A percentile compares a stretch with the other conserved stretches of the same genome.
Conservation (phyloP, 2,113 vertebrate species). For the rat (Rattus norvegicus) region DNA sequence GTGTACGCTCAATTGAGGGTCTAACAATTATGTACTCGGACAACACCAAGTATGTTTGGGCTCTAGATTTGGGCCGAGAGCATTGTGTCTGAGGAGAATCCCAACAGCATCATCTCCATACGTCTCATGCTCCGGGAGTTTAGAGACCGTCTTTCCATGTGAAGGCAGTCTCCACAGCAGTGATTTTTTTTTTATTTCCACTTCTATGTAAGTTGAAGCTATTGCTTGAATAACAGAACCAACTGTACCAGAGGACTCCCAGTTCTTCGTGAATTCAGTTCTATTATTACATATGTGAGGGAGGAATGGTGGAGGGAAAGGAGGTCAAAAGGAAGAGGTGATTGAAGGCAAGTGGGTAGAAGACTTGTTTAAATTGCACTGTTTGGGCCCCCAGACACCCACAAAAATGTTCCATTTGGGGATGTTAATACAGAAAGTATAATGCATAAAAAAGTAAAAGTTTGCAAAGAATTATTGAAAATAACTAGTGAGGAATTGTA, state of each 20-base stretch:
- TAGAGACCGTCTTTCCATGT: neutral
- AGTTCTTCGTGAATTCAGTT: neutral
- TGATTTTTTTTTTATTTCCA: neutral
- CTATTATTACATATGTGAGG: conserved; percentile 35
- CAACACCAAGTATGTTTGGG: neutral
- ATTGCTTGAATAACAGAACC: neutral
- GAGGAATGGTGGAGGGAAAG: conserved; percentile 17
- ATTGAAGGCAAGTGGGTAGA: conserved; percentile 69
- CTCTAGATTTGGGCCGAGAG: neutral
- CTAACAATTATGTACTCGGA: neutral
- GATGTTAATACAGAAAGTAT: conserved; percentile 23
- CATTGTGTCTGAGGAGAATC: neutral
- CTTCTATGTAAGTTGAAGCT: neutral
- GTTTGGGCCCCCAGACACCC: conserved; percentile 50
- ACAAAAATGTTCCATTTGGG: conserved; percentile 56
- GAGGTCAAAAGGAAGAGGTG: conserved; percentile 53
- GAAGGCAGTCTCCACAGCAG: neutral
- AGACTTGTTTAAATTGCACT: conserved; percentile 42
- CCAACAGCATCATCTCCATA: neutral
- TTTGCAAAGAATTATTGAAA: conserved; percentile 55
- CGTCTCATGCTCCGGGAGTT: neutral
- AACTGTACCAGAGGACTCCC: neutral
- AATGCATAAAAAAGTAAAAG: conserved; percentile 17
- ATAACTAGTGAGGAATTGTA: neutral
- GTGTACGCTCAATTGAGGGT: neutral